Percentiles rank a stretch among this genome's conserved stretches.
phyloP scores from a whole-genome alignment of 2,113 vertebrate genomes.

The Neolamprologus tretocephalus region DNA sequence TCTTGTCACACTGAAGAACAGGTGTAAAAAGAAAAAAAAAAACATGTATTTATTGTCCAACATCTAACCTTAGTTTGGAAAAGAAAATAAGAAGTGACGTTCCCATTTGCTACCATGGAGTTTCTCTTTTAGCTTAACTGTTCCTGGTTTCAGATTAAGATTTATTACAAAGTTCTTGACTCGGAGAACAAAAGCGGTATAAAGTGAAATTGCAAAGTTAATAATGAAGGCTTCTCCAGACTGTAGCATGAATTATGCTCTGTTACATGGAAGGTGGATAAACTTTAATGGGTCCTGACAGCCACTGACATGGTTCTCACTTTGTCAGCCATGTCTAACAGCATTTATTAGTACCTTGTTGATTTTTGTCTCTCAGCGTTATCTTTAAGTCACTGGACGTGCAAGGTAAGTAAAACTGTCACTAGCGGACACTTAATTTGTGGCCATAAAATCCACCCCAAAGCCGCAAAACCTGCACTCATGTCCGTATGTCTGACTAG shows the following conservation, averaged over 20 bases:
- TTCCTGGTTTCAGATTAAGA: not conserved
- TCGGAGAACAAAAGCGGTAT: not conserved
- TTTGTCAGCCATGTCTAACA: slow-evolving; percentile 53
- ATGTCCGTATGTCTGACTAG: slow-evolving; percentile 5
- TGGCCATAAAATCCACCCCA: slow-evolving; percentile 6
- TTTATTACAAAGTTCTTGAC: not conserved
- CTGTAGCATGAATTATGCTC: not conserved
- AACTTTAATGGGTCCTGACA: slow-evolving; percentile 30
- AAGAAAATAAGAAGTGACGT: accelerated
- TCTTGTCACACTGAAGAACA: not conserved
- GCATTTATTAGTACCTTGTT: slow-evolving; percentile 47
- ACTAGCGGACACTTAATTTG: slow-evolving; percentile 8
- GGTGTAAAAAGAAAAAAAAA: not conserved
- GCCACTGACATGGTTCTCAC: not conserved
- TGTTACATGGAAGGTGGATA: not conserved
- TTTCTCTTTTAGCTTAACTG: not conserved
- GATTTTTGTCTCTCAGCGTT: slow-evolving; percentile 57
- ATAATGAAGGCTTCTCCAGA: not conserved
- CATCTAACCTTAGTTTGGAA: not conserved
- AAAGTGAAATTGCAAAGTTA: not conserved
- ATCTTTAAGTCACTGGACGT: slow-evolving; percentile 27
- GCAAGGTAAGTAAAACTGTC: slow-evolving; percentile 60
- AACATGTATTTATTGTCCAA: not conserved
- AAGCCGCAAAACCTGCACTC: not conserved
- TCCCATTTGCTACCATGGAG: not conserved